A percentile compares a stretch with the other conserved stretches of the same genome.
phyloP scores from a whole-genome alignment of 2,113 vertebrate genomes.

The Corythornis cristatus region DNA sequence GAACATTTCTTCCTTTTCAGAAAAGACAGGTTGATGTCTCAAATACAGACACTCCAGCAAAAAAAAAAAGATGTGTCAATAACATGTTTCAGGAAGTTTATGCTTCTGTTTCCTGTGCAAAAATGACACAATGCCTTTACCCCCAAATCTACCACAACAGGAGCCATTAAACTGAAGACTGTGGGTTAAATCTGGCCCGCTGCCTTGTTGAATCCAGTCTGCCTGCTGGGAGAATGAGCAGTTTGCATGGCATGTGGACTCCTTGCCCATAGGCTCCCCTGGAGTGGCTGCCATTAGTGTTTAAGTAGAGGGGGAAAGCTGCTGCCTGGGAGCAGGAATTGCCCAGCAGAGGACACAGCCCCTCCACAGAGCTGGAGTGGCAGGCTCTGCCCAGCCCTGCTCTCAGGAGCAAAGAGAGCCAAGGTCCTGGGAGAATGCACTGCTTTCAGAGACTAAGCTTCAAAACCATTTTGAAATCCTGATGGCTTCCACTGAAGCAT shows the following conservation, averaged over 20 bases:
- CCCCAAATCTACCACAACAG: not conserved
- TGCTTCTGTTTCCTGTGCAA: not conserved
- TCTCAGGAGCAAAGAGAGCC: not conserved
- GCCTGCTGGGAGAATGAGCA: constrained; percentile 47
- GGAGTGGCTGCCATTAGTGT: not conserved
- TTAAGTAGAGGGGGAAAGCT: not conserved
- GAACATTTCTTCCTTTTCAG: not conserved
- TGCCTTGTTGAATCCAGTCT: not conserved
- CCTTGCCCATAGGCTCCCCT: not conserved
- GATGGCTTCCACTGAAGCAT: not conserved
- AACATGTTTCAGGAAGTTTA: not conserved
- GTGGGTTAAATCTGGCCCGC: constrained; percentile 6
- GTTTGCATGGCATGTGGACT: not conserved
- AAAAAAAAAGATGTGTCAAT: not conserved
- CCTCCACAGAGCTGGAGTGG: fast-evolving
- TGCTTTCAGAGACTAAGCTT: not conserved
- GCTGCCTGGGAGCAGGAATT: not conserved
- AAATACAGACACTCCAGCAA: not conserved
- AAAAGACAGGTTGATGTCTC: not conserved
- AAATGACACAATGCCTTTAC: not conserved
- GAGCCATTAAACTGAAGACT: not conserved
- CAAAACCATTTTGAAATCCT: not conserved
- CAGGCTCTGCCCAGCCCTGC: not conserved
- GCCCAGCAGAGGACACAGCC: not conserved
- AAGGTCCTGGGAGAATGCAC: not conserved